Conservation (phyloP, 2,113 vertebrate genomes). For the Gnathonemus echidnorhynchus region DNA sequence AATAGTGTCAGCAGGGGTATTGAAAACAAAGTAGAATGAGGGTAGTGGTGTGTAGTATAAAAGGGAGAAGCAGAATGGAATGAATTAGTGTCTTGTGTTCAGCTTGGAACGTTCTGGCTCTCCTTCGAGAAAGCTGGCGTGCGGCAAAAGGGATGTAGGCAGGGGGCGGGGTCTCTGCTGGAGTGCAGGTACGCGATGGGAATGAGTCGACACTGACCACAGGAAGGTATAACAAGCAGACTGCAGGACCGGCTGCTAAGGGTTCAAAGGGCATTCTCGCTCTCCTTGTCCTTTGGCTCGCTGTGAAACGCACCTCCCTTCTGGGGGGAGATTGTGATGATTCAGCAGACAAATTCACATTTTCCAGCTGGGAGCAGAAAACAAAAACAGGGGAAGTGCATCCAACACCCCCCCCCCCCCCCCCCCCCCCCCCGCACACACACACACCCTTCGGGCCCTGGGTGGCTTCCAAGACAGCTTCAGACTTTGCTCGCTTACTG, state of each 20-base stretch:
- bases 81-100: not conserved
- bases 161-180: not conserved
- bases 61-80: not conserved
- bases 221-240: not conserved
- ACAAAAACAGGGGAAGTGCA: not conserved
- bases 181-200: not conserved
- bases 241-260: not conserved
- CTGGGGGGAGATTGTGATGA: not conserved
- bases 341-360: constrained; percentile 2
- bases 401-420: not conserved
- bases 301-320: not conserved
- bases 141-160: not conserved
- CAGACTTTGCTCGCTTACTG: not conserved
- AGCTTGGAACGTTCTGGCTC: not conserved
- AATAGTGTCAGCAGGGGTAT: not conserved
- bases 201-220: not conserved
- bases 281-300: not conserved
- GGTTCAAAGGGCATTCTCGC: not conserved
- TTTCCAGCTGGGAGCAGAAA: constrained; percentile 13
- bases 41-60: not conserved
- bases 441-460: not conserved
- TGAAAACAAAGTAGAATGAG: not conserved
- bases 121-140: not conserved
- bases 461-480: not conserved
- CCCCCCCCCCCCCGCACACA: not conserved